Base-by-base conservation (phyloP, 2,797 vertebrate species). In the Discoglossus pictus region DNA sequence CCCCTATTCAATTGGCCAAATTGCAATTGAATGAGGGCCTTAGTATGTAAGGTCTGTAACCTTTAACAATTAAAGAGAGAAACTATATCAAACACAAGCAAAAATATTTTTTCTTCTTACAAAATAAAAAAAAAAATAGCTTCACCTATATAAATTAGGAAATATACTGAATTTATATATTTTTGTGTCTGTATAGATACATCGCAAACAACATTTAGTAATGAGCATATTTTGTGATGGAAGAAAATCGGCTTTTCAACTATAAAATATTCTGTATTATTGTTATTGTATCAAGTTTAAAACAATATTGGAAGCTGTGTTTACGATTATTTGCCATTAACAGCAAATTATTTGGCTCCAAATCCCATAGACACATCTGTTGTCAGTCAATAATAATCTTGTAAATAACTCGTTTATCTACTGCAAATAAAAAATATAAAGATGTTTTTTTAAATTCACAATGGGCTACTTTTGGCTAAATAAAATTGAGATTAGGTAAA, bases 351-450 rank as follows among this genome's bases (percentile, higher is more conserved):
- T 35, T 38, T 68, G 65, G 16, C 12, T 13, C 12, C 38, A 3
- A 40, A 5, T 23, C 61, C n/a, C 21, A 25, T 6, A 43, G 44
- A 23, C 27, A 44, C 62, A 2, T 0, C 24, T 15, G 36, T 4
- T 48, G 25, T 58, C 24, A 58, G 40, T 40, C 65, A 38, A 6
- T 36, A 21, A 2, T 35, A 6, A 6, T 0, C 0, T 2, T 6
- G 20, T 1, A 8, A n/a, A 0, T 0, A 31, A 35, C 2, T 59
- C 36, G 36, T 51, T 68, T 51, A 60, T 68, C 36, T 25, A 11
- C 17, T 42, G 38, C 11, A 50, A 24, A 40, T 58, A 59, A 67
- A 60, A n/a, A 60, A 48, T 42, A 21, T 21, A 55, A 36, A 46
- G n/a, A 46, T 7, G n/a, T 12, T 27, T 5, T 25, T 40, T 59